Evolutionary conservation across 2,888 invertebrate species (phyloP).

Genomic region (Eupithecia abbreviata): DNA sequence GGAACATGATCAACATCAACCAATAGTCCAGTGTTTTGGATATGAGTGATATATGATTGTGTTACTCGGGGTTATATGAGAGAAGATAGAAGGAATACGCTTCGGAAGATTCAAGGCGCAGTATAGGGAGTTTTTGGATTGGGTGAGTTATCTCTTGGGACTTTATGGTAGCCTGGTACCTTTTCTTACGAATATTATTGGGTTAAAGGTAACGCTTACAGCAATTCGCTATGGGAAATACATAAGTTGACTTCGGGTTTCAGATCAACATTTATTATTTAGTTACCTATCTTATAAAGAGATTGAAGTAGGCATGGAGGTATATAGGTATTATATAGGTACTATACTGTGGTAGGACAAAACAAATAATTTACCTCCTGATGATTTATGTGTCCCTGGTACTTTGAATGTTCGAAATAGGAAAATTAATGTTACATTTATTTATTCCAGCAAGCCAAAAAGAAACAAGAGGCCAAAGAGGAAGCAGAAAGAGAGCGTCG

Average conservation of each 20-base stretch:
- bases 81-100: conserved; percentile 72
- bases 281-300: no score
- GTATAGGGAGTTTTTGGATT: conserved; percentile 83
- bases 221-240: no score
- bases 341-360: no score
- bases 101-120: conserved; percentile 80
- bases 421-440: background rate
- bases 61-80: conserved; percentile 65
- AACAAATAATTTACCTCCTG: background rate
- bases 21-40: no score
- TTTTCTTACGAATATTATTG: no score
- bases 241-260: no score
- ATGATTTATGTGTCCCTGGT: background rate
- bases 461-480: conserved; percentile 76
- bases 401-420: background rate
- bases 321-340: no score
- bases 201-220: no score
- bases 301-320: no score
- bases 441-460: conserved; percentile 73
- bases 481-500: conserved; percentile 68
- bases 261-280: no score
- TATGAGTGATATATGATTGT: no score
- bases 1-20: no score
- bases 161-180: background rate
- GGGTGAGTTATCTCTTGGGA: conserved; percentile 61